These are phyloP conservation scores for Meiosimyza platycephala DNA, from an alignment of 2,888 invertebrate species.

Conservation along the genomic window DNA sequence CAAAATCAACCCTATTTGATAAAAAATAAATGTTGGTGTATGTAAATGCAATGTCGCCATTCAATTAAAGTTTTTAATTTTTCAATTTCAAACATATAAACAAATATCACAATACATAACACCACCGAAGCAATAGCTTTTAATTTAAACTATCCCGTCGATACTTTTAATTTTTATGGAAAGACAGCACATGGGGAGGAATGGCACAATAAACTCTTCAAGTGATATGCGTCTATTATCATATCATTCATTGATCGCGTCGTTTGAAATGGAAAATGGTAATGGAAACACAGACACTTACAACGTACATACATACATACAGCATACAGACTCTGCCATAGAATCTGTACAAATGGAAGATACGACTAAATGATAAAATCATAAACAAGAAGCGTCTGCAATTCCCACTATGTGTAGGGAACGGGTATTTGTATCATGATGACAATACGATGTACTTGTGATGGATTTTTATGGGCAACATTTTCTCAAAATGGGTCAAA, in stretches of 20 bases:
- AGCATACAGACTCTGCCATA: background rate
- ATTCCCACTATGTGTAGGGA: conserved; percentile 10
- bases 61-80: conserved; percentile 43
- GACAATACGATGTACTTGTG: background rate
- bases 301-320: background rate
- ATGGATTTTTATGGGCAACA: conserved; percentile 56
- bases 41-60: conserved; percentile 45
- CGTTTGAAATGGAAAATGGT: conserved; percentile 18
- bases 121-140: conserved; percentile 24
- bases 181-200: background rate
- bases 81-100: conserved; percentile 40
- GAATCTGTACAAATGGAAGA: background rate
- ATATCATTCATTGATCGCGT: conserved; percentile 27
- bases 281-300: conserved; percentile 23
- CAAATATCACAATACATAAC: conserved; percentile 4
- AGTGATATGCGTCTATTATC: conserved; percentile 29
- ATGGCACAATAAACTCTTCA: conserved; percentile 6
- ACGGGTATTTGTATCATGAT: conserved; percentile 5
- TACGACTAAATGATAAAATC: background rate
- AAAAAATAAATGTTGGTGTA: too few species aligned
- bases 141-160: background rate
- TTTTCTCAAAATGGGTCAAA: conserved; percentile 67
- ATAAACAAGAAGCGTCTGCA: conserved; percentile 2
- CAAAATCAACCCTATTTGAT: background rate
- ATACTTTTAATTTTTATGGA: background rate